Conservation (phyloP, 2,888 invertebrate species). For the Eupeodes luniger region DNA sequence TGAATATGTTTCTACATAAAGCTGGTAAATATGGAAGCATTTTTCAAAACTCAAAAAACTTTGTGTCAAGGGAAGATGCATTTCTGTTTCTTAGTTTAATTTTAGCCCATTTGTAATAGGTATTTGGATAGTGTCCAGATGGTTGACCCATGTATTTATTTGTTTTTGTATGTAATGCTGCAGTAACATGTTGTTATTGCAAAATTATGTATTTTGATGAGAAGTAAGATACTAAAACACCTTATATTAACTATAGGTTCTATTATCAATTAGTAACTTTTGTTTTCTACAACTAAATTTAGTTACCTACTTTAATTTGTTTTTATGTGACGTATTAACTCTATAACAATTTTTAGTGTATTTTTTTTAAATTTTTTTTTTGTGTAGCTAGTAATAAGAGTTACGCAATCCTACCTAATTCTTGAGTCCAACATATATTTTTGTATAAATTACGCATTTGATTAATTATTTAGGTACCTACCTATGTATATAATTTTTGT, state of each 20-base stretch:
- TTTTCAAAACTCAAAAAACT: constrained; percentile 4
- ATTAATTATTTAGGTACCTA: neutral
- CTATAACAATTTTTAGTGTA: neutral
- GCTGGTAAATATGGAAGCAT: constrained; percentile 37
- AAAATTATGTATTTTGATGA: neutral
- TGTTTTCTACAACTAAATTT: too few relatives aligned
- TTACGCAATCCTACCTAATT: constrained; percentile 2
- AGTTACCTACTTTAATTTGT: too few relatives aligned
- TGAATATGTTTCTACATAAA: constrained; percentile 28
- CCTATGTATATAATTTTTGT: neutral
- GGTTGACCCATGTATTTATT: constrained; percentile 12
- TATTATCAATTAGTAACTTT: too few relatives aligned
- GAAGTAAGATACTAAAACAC: too few relatives aligned
- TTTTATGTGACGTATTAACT: neutral
- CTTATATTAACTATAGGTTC: too few relatives aligned
- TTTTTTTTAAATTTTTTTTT: neutral
- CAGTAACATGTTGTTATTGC: neutral
- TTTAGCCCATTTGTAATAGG: constrained; percentile 15
- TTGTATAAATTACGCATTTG: neutral
- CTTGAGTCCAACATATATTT: neutral
- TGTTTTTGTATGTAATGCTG: constrained; percentile 25
- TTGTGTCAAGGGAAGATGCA: constrained; percentile 17
- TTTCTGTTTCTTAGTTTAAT: constrained; percentile 1
- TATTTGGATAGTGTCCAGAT: constrained; percentile 40
- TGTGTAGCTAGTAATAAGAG: neutral